These are phyloP conservation scores for Ephialtes manifestator DNA, from an alignment of 2,888 invertebrate genomes.

Conservation along the genomic window DNA sequence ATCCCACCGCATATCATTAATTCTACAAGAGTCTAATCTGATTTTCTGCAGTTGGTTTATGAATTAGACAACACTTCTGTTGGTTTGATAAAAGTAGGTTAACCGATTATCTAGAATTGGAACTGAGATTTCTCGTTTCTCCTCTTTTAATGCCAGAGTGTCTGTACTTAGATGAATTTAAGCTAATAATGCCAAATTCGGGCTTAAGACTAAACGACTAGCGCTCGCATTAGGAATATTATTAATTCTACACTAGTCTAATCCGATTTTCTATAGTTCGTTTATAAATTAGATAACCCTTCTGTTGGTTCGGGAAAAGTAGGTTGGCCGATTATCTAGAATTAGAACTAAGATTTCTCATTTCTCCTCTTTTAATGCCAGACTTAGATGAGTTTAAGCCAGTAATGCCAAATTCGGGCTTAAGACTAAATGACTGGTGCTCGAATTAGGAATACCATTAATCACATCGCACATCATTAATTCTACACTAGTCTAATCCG, in stretches of 20 bases:
- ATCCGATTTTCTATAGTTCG: too few relatives aligned
- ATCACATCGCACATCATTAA: neutral
- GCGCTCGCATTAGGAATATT: constrained; percentile 36
- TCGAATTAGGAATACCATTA: constrained; percentile 47
- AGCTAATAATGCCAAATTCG: neutral
- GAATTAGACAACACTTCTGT: neutral
- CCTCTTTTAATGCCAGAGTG: neutral
- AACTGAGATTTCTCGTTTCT: neutral
- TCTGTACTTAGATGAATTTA: constrained; percentile 39
- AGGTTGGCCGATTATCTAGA: too few relatives aligned
- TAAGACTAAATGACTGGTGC: constrained; percentile 21
- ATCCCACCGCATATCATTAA: neutral
- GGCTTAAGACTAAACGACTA: constrained; percentile 31
- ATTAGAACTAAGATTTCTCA: too few relatives aligned
- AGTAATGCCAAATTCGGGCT: constrained; percentile 1
- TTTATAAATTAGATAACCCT: too few relatives aligned
- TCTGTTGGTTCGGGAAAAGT: too few relatives aligned
- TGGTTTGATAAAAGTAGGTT: constrained; percentile 2
- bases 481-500: neutral
- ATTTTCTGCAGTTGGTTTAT: neutral
- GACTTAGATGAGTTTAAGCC: constrained; percentile 38
- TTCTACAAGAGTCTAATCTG: neutral
- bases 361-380: constrained; percentile 22
- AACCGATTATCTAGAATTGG: constrained; percentile 28
- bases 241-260: neutral